These are phyloP conservation scores for Drosophila grimshawi DNA, from an alignment of 1,140 invertebrate genomes.

Conservation along the genomic window DNA sequence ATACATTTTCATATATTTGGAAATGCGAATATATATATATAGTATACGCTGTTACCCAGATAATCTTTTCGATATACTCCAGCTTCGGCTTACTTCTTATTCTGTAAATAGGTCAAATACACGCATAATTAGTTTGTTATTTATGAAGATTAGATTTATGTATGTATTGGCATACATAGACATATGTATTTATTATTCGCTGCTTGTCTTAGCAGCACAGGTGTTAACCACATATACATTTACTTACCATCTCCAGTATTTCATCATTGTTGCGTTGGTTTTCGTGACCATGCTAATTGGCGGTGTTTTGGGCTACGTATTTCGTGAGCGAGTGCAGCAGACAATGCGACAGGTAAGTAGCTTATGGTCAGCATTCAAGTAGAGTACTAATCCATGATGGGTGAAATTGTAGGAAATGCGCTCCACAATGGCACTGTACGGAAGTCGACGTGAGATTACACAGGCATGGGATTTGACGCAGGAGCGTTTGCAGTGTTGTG, in stretches of 20 bases:
- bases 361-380: neutral
- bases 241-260: slow-evolving; percentile 89
- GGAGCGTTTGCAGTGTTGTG: slow-evolving; percentile 92
- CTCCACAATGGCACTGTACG: slow-evolving; percentile 90
- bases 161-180: neutral
- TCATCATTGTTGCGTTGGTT: slow-evolving; percentile 93
- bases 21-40: too few species aligned
- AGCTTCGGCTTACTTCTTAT: neutral
- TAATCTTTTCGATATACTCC: too few species aligned
- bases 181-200: neutral
- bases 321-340: slow-evolving; percentile 90
- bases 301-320: slow-evolving; percentile 95
- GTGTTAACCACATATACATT: slow-evolving; percentile 5
- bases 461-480: slow-evolving; percentile 94
- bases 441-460: slow-evolving; percentile 88
- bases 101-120: too few species aligned
- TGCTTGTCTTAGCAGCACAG: neutral
- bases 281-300: slow-evolving; percentile 95
- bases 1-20: too few species aligned
- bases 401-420: slow-evolving; percentile 87
- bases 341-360: slow-evolving; percentile 87
- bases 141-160: too few species aligned
- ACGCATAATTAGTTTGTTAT: too few species aligned
- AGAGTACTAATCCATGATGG: neutral
- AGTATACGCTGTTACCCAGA: too few species aligned